Evolutionary conservation across 2,888 invertebrate species (phyloP).

Genomic region (Ophion costatus): DNA sequence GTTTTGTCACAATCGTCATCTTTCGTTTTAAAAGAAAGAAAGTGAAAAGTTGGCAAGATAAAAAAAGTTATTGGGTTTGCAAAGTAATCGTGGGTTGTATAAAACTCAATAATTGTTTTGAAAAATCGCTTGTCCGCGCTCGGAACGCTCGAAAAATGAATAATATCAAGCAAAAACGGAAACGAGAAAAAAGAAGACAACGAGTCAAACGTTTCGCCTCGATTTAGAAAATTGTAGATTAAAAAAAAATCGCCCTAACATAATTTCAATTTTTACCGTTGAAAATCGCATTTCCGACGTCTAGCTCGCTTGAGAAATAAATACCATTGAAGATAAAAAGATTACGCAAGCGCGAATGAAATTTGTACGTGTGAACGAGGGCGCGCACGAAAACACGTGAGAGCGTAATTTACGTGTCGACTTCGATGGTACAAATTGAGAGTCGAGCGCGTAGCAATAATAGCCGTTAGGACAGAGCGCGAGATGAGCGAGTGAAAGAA

Average conservation of each 20-base stretch:
- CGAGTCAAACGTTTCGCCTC: not conserved
- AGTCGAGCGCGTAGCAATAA: constrained; percentile 55
- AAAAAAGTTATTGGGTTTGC: not conserved
- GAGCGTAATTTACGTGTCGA: constrained; percentile 29
- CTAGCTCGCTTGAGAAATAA: not conserved
- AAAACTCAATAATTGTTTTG: not conserved
- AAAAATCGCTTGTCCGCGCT: not conserved
- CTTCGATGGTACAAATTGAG: not conserved
- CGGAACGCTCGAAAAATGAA: not conserved
- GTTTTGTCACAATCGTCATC: not conserved
- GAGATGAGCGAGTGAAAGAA: not conserved
- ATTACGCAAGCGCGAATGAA: not conserved
- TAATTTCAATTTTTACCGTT: too few relatives aligned
- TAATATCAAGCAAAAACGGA: not conserved
- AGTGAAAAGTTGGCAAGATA: too few relatives aligned
- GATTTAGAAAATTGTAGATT: not conserved
- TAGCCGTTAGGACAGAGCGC: constrained; percentile 42
- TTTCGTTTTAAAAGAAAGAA: not conserved
- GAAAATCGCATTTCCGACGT: not conserved
- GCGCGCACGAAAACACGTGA: not conserved
- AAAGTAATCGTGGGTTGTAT: not conserved
- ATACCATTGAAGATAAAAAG: not conserved
- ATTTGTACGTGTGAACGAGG: constrained; percentile 32
- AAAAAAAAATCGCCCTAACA: not conserved
- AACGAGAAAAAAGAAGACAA: not conserved